phyloP scores from a whole-genome alignment of 2,113 vertebrate genomes.

The Caranx melampygus region DNA sequence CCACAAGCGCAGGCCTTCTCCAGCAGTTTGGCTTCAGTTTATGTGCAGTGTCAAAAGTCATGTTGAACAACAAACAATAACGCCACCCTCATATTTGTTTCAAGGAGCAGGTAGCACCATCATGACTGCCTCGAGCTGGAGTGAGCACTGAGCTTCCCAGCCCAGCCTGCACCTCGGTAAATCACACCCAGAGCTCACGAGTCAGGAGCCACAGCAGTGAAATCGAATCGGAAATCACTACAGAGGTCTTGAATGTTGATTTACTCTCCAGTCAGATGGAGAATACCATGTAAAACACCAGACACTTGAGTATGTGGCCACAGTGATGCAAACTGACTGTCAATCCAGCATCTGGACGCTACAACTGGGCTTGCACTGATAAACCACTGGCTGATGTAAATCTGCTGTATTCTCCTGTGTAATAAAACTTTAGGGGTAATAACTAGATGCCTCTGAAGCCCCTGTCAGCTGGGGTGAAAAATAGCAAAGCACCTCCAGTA shows the following conservation, averaged over 20 bases:
- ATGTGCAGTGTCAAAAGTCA: constrained; percentile 30
- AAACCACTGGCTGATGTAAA: neutral
- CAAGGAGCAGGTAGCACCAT: constrained; percentile 43
- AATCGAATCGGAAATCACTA: constrained; percentile 62
- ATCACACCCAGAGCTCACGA: constrained; percentile 57
- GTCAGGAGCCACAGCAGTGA: constrained; percentile 49
- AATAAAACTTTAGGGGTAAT: neutral
- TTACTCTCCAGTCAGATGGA: constrained; percentile 36
- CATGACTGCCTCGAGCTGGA: constrained; percentile 43
- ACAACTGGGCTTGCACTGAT: neutral
- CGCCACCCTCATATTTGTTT: constrained; percentile 32
- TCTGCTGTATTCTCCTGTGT: neutral
- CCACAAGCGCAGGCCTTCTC: neutral
- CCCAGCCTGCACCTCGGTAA: constrained; percentile 49
- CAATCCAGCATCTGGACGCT: constrained; percentile 10
- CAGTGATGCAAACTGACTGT: constrained; percentile 4
- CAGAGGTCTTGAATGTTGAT: constrained; percentile 48
- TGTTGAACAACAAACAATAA: constrained; percentile 29
- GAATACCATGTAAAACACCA: constrained; percentile 27
- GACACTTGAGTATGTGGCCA: constrained; percentile 16
- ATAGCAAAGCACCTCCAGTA: too few species aligned
- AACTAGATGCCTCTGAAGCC: neutral
- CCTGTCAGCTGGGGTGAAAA: too few species aligned
- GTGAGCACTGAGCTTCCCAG: constrained; percentile 26
- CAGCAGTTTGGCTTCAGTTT: constrained; percentile 2